Evolutionary conservation across 2,797 vertebrate genomes (phyloP).

Genomic region (Rhadinocentrus ornatus): DNA sequence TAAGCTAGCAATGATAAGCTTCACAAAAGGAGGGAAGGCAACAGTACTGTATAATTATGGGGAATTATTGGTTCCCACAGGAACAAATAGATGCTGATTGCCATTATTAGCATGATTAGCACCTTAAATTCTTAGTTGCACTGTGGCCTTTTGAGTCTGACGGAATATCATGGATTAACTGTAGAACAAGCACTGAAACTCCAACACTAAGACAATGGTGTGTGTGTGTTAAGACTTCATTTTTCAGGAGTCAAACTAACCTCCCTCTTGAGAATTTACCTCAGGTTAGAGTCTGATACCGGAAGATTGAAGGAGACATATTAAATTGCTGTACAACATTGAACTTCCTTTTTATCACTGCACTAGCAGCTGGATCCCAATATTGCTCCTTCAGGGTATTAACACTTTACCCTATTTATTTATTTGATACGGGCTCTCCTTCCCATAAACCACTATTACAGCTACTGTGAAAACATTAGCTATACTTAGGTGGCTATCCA

Average conservation of each 20-base stretch:
- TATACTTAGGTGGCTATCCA: not conserved
- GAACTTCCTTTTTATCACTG: slow-evolving; percentile 5
- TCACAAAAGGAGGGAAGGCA: too few species aligned
- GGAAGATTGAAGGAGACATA: slow-evolving; percentile 19
- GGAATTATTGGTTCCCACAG: too few species aligned
- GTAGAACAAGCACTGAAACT: not conserved
- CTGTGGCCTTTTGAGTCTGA: not conserved
- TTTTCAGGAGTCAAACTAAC: slow-evolving; percentile 17
- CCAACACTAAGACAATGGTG: slow-evolving; percentile 26
- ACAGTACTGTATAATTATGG: too few species aligned
- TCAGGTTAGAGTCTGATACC: slow-evolving; percentile 7
- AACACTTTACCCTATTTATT: slow-evolving; percentile 10
- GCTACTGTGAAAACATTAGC: not conserved
- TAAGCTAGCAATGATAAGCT: too few species aligned
- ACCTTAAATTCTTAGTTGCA: too few species aligned
- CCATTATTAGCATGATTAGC: too few species aligned
- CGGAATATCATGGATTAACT: not conserved
- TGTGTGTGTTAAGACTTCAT: slow-evolving; percentile 6
- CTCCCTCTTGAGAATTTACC: not conserved
- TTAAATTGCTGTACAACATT: not conserved
- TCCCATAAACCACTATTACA: slow-evolving; percentile 16
- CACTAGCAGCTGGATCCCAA: slow-evolving; percentile 23
- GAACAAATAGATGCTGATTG: too few species aligned
- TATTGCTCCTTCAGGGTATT: slow-evolving; percentile 1
- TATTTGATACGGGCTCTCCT: slow-evolving; percentile 26